Percentiles rank a stretch among this genome's conserved stretches.
Evolutionary conservation across 2,888 invertebrate species (phyloP).

Genomic region (Hedya salicella): DNA sequence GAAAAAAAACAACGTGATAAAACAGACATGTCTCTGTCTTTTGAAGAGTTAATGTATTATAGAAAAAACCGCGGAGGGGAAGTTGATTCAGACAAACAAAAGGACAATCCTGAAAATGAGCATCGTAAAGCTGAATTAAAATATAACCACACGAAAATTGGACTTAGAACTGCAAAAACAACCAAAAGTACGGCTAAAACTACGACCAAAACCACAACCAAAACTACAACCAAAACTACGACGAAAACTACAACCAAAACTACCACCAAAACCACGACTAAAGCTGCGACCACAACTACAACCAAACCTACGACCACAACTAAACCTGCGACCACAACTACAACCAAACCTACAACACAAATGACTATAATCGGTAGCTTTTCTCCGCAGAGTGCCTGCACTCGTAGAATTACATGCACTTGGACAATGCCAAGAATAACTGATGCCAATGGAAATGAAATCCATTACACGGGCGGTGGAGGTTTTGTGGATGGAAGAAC

Average conservation of each 20-base stretch:
- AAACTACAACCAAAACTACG: no score
- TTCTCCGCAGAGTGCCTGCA: slow-evolving; percentile 69
- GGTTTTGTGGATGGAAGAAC: slow-evolving; percentile 59
- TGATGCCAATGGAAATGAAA: slow-evolving; percentile 55
- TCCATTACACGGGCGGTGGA: slow-evolving; percentile 46
- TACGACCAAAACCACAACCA: no score
- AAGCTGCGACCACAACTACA: neutral
- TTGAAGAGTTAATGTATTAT: slow-evolving; percentile 76
- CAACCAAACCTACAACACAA: slow-evolving; percentile 12
- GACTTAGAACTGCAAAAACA: slow-evolving; percentile 8
- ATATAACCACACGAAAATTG: no score
- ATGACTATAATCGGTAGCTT: slow-evolving; percentile 53
- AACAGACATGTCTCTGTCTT: slow-evolving; percentile 77
- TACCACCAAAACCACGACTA: neutral
- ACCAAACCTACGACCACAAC: slow-evolving; percentile 1
- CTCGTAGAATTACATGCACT: slow-evolving; percentile 75
- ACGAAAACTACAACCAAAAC: slow-evolving; percentile 4
- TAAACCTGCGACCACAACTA: neutral
- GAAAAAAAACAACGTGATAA: slow-evolving; percentile 49
- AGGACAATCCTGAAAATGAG: neutral
- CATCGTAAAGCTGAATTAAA: no score
- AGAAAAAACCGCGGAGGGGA: slow-evolving; percentile 63
- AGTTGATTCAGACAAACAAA: slow-evolving; percentile 50
- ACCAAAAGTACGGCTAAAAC: slow-evolving; percentile 27
- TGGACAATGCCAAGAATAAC: slow-evolving; percentile 68